Evolutionary conservation across 2,888 invertebrate species (phyloP).

Genomic region (Agrotis exclamationis): DNA sequence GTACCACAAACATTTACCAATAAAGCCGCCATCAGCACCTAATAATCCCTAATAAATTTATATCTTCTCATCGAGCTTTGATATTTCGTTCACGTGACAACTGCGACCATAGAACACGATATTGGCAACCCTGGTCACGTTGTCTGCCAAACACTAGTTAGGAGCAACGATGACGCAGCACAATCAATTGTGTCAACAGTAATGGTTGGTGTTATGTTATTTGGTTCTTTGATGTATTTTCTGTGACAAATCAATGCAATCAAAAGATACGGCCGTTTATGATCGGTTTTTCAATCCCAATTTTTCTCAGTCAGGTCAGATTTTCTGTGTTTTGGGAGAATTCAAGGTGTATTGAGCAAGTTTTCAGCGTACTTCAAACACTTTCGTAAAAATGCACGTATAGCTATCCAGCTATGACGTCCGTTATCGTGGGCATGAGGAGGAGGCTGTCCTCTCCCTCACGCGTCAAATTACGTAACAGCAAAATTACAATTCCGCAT

Average conservation of each 20-base stretch:
- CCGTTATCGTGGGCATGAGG: no score
- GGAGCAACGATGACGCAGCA: slow-evolving; percentile 58
- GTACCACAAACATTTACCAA: slow-evolving; percentile 17
- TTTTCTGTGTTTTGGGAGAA: no score
- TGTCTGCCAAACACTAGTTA: slow-evolving; percentile 73
- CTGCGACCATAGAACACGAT: slow-evolving; percentile 65
- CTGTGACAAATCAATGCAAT: background rate
- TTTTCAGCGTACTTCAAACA: no score
- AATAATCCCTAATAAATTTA: slow-evolving; percentile 54
- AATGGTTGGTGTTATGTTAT: slow-evolving; percentile 31
- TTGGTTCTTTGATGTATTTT: slow-evolving; percentile 17
- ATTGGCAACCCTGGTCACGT: slow-evolving; percentile 74
- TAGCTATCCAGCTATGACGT: no score
- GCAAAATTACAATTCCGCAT: background rate
- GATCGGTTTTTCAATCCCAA: no score
- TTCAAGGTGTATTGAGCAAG: no score
- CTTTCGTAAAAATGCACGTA: no score
- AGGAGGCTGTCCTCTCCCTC: no score
- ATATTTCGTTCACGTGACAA: slow-evolving; percentile 58
- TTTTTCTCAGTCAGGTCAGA: no score
- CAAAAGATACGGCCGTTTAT: no score
- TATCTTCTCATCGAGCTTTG: slow-evolving; percentile 48
- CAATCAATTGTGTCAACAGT: slow-evolving; percentile 59
- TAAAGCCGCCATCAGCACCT: slow-evolving; percentile 43
- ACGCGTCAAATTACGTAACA: background rate